Evolutionary conservation across 1,140 invertebrate species (phyloP).

Genomic region (Magallana angulata): DNA sequence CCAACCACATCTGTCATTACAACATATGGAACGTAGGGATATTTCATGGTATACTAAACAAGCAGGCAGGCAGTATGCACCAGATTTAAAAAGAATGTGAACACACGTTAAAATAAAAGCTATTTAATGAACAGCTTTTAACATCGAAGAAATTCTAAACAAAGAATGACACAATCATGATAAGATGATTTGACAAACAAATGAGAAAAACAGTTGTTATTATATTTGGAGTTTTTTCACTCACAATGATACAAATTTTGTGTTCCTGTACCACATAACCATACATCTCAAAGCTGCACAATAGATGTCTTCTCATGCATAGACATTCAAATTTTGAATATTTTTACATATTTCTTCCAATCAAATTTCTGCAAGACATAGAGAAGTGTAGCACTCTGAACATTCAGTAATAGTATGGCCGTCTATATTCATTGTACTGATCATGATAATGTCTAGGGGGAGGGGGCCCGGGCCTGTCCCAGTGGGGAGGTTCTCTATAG

Average conservation of each 20-base stretch:
- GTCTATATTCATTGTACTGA: slow-evolving; percentile 15
- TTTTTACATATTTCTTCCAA: neutral
- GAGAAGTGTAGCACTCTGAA: neutral
- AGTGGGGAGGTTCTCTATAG: neutral
- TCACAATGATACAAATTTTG: neutral
- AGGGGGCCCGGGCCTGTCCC: slow-evolving; percentile 12
- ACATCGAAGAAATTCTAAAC: neutral
- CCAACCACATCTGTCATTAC: neutral
- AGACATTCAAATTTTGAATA: neutral
- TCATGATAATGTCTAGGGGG: slow-evolving; percentile 30
- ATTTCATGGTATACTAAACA: no score
- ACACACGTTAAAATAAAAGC: neutral
- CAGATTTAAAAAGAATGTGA: neutral
- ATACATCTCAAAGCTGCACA: neutral
- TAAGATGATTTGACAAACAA: neutral
- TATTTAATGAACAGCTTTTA: slow-evolving; percentile 30
- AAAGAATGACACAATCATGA: slow-evolving; percentile 18
- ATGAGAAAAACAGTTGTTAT: neutral
- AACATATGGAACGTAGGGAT: neutral
- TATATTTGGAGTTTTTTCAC: no score
- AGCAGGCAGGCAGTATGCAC: no score
- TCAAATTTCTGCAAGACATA: neutral
- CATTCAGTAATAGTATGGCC: slow-evolving; percentile 28
- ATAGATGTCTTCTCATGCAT: slow-evolving; percentile 11
- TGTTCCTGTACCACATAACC: neutral